phyloP scores from a whole-genome alignment of 2,113 vertebrate species.

The Perca flavescens region DNA sequence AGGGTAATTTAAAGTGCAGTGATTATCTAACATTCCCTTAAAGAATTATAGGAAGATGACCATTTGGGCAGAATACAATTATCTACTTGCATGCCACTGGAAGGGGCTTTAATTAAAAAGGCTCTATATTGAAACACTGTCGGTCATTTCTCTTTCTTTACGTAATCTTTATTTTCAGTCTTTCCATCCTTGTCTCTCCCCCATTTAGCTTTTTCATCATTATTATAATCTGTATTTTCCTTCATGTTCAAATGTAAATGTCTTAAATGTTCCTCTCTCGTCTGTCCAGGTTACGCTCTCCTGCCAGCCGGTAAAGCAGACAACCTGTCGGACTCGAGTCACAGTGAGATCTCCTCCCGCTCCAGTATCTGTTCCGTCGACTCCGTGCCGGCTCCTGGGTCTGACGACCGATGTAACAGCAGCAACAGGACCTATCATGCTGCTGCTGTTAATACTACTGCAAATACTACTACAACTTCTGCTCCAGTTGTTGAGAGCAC shows the following conservation, averaged over 20 bases:
- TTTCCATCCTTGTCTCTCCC: background rate
- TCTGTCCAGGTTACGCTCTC: slow-evolving; percentile 86
- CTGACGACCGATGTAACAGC: slow-evolving; percentile 83
- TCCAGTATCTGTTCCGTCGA: slow-evolving; percentile 96
- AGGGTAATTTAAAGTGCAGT: background rate
- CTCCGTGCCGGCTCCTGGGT: slow-evolving; percentile 86
- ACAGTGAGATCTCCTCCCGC: slow-evolving; percentile 95
- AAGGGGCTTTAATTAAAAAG: background rate
- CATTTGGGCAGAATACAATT: background rate
- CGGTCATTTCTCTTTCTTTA: background rate
- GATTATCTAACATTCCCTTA: background rate
- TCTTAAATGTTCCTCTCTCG: background rate
- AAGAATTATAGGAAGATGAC: background rate
- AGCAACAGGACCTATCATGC: slow-evolving; percentile 73
- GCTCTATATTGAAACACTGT: background rate
- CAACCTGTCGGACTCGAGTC: slow-evolving; percentile 94
- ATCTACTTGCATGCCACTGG: background rate
- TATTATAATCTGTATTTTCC: background rate
- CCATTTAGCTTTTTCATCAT: background rate
- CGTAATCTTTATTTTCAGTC: no score
- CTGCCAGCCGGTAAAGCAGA: slow-evolving; percentile 88
- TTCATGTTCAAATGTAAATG: background rate
- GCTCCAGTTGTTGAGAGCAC: slow-evolving; percentile 77
- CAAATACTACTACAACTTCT: slow-evolving; percentile 19
- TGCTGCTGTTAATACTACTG: slow-evolving; percentile 42